These are phyloP conservation scores for Dromiciops gliroides DNA, from an alignment of 2,113 vertebrate genomes.

Conservation along the genomic window DNA sequence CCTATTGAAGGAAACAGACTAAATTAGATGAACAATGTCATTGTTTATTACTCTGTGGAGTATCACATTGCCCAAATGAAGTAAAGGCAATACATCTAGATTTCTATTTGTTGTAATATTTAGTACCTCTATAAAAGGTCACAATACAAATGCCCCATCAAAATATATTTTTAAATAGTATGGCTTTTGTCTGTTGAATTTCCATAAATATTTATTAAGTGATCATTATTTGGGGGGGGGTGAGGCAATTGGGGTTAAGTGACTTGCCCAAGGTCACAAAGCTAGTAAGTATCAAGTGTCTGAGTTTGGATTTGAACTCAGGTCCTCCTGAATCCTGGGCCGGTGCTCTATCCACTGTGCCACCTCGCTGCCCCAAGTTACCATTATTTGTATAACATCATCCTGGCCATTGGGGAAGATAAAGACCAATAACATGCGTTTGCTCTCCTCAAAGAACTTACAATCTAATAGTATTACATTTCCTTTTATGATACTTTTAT, in stretches of 20 bases:
- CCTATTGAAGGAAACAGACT: conserved; percentile 17
- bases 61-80: background rate
- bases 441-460: background rate
- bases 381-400: background rate
- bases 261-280: too few relatives aligned
- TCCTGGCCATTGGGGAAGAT: background rate
- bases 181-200: background rate
- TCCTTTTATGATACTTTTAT: background rate
- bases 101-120: background rate
- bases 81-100: background rate
- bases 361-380: too few relatives aligned
- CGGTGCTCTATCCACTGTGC: too few relatives aligned
- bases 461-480: background rate
- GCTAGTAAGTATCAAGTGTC: too few relatives aligned
- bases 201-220: background rate
- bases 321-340: too few relatives aligned
- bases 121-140: background rate
- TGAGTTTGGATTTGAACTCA: too few relatives aligned
- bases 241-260: too few relatives aligned
- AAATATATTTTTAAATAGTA: background rate
- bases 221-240: background rate
- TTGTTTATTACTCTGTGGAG: conserved; percentile 13
- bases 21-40: conserved; percentile 38
- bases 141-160: background rate
- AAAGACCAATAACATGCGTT: background rate